Percentiles rank a stretch among this genome's conserved stretches.
Evolutionary conservation across 2,113 vertebrate species (phyloP).

Genomic region (Rhombomys opimus): DNA sequence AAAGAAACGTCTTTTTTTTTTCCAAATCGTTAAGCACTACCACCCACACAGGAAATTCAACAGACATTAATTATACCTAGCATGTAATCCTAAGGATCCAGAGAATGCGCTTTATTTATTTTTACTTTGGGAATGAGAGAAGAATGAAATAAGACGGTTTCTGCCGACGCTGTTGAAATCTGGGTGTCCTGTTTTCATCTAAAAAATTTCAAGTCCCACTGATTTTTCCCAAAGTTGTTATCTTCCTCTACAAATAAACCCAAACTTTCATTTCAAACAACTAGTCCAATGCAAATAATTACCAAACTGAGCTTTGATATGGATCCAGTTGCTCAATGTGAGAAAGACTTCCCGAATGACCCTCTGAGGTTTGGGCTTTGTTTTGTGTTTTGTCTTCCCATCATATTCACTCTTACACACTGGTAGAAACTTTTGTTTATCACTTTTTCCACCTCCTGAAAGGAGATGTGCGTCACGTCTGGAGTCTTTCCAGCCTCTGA

Average conservation of each 20-base stretch:
- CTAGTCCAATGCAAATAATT: conserved; percentile 55
- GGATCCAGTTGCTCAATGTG: neutral
- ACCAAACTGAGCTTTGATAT: conserved; percentile 24
- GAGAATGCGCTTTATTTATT: conserved; percentile 63
- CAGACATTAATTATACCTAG: conserved; percentile 73
- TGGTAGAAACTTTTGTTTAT: neutral
- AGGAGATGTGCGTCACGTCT: neutral
- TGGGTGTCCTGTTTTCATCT: conserved; percentile 66
- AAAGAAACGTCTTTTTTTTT: conserved; percentile 60
- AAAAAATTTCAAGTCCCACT: conserved; percentile 12
- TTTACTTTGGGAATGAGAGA: conserved; percentile 41
- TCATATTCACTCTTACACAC: neutral
- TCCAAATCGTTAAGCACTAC: conserved; percentile 31
- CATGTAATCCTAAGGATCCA: conserved; percentile 56
- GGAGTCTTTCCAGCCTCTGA: conserved; percentile 10
- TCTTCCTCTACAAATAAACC: conserved; percentile 69
- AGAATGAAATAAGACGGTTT: conserved; percentile 28
- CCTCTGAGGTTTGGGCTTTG: neutral
- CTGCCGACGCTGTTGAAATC: neutral
- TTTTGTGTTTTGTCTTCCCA: neutral
- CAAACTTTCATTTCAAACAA: conserved; percentile 58
- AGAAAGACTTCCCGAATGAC: conserved; percentile 29
- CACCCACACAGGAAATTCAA: conserved; percentile 76
- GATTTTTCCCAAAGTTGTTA: conserved; percentile 64
- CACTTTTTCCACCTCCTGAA: conserved; percentile 22